Conservation (phyloP, 2,113 vertebrate species). For the Bambusicola thoracicus region DNA sequence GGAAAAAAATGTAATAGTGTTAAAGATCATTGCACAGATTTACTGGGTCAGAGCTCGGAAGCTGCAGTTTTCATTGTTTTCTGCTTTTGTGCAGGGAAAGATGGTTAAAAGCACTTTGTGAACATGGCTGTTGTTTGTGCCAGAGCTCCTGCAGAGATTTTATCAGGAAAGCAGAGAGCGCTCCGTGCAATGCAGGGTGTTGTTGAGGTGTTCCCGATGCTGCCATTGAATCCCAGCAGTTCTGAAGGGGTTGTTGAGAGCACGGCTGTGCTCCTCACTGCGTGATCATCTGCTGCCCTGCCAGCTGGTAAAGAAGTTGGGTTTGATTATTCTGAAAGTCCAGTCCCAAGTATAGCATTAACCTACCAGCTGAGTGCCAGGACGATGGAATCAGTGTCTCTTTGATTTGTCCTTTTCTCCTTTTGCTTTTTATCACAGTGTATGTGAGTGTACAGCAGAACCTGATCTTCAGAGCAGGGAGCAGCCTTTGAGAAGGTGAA, state of each 20-base stretch:
- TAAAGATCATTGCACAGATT: background rate
- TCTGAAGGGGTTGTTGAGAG: background rate
- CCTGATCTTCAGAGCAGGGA: background rate
- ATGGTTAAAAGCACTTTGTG: background rate
- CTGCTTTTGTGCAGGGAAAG: background rate
- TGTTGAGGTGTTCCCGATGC: background rate
- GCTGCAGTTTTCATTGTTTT: background rate
- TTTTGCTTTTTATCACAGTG: background rate
- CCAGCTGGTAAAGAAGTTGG: background rate
- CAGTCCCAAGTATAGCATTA: background rate
- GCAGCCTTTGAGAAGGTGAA: background rate
- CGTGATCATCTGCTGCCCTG: background rate
- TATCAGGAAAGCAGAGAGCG: background rate
- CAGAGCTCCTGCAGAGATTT: background rate
- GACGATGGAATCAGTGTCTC: background rate
- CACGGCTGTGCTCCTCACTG: background rate
- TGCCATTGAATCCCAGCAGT: background rate
- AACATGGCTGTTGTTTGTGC: background rate
- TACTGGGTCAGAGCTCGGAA: background rate
- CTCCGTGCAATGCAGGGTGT: background rate
- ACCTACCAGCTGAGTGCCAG: background rate
- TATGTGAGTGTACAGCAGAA: accelerated
- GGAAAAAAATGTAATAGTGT: background rate
- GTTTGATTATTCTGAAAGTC: background rate
- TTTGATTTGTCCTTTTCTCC: background rate